Percentiles rank a stretch among this genome's conserved stretches.
Evolutionary conservation across 2,113 vertebrate species (phyloP).

Genomic region (Ceratotherium simum): DNA sequence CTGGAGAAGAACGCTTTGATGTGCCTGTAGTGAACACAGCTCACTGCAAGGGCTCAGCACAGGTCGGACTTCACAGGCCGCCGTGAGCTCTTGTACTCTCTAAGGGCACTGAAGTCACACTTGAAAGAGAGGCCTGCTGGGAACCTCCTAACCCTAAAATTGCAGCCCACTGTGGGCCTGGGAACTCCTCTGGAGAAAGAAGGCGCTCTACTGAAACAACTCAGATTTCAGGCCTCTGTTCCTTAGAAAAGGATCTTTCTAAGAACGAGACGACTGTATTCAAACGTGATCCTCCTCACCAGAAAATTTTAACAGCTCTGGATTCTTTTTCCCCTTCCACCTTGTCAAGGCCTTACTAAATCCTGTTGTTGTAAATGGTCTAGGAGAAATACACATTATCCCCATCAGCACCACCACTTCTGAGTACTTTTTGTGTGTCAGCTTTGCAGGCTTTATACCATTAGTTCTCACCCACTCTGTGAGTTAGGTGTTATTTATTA

Average conservation of each 20-base stretch:
- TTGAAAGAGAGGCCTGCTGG: slow-evolving; percentile 11
- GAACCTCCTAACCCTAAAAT: not conserved
- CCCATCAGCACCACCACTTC: too few species aligned
- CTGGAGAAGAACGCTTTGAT: not conserved
- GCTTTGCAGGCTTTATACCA: not conserved
- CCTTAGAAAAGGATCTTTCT: not conserved
- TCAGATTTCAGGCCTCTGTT: not conserved
- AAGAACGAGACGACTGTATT: not conserved
- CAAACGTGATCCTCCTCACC: not conserved
- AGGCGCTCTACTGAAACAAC: too few species aligned
- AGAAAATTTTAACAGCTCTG: not conserved
- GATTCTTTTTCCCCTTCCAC: not conserved
- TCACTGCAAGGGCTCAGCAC: too few species aligned
- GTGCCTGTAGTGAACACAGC: not conserved
- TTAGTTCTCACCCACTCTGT: not conserved
- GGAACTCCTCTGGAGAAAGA: not conserved
- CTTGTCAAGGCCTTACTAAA: not conserved
- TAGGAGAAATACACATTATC: not conserved
- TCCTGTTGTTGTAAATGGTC: not conserved
- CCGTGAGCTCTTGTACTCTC: not conserved
- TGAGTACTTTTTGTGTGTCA: not conserved
- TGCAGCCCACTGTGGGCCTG: not conserved
- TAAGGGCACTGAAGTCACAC: not conserved
- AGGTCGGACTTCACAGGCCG: not conserved
- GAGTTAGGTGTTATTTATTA: not conserved